Conservation (phyloP, 2,113 vertebrate genomes). For the Pungitius pungitius region DNA sequence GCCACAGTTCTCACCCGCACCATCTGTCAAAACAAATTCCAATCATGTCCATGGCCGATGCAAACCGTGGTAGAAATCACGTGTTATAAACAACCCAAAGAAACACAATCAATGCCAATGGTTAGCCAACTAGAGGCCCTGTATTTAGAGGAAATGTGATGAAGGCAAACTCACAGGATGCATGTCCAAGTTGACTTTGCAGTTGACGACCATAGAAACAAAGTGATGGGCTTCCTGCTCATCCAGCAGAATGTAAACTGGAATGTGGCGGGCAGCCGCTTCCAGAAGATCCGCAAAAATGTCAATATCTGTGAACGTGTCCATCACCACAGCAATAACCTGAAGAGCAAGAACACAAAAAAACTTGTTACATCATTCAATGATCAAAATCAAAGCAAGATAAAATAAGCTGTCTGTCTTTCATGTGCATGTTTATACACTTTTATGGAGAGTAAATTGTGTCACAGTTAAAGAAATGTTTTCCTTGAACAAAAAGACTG, state of each 20-base stretch:
- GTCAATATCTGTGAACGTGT: conserved; percentile 94
- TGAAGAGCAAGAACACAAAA: conserved; percentile 61
- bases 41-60: not conserved
- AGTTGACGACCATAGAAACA: conserved; percentile 89
- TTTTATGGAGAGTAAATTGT: too few relatives aligned
- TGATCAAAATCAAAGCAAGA: too few relatives aligned
- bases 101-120: not conserved
- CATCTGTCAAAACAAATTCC: conserved; percentile 82
- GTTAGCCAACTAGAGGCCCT: too few relatives aligned
- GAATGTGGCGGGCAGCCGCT: conserved; percentile 87
- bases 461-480: not conserved
- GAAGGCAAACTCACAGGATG: conserved; percentile 84
- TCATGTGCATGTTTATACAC: not conserved
- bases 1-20: conserved; percentile 93
- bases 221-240: conserved; percentile 91
- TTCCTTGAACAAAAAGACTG: not conserved
- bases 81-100: not conserved
- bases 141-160: not conserved
- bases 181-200: conserved; percentile 90
- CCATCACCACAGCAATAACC: conserved; percentile 98
- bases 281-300: conserved; percentile 92
- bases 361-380: not conserved
- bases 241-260: conserved; percentile 94
- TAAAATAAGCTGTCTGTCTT: too few relatives aligned
- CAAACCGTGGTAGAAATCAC: not conserved